Conservation (phyloP, 2,113 vertebrate genomes). For the Triplophysa rosa region DNA sequence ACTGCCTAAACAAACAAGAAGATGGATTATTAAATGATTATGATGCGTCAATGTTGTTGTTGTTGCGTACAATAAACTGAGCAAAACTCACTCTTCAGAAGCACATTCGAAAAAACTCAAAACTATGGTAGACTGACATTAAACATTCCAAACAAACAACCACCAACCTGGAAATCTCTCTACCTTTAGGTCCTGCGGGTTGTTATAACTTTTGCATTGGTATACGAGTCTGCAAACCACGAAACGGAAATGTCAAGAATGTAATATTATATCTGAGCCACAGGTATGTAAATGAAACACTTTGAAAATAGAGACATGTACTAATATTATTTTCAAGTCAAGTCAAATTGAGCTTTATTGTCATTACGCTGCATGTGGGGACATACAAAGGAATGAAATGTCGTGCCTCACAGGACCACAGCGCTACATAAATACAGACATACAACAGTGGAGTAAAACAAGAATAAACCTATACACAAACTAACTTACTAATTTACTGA, state of each 20-base stretch:
- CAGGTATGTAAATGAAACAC: conserved; percentile 16
- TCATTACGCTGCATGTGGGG: too few relatives aligned
- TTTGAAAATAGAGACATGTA: not conserved
- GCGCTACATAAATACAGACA: too few relatives aligned
- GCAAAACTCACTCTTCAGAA: not conserved
- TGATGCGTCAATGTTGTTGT: not conserved
- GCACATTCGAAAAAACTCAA: not conserved
- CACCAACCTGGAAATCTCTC: not conserved
- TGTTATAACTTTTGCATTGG: not conserved
- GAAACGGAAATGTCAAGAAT: conserved; percentile 17
- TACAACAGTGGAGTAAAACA: too few relatives aligned
- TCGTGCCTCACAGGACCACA: too few relatives aligned
- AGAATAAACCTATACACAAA: too few relatives aligned
- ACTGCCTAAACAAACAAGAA: conserved; percentile 11
- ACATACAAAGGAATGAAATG: too few relatives aligned
- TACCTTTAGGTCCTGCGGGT: not conserved
- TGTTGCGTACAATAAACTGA: not conserved
- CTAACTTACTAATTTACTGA: too few relatives aligned
- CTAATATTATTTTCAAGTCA: too few relatives aligned
- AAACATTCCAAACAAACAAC: not conserved
- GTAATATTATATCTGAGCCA: conserved; percentile 17
- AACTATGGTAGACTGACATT: not conserved
- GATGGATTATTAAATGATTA: conserved; percentile 31
- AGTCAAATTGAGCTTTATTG: too few relatives aligned
- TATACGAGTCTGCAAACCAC: not conserved